Evolutionary conservation across 1,140 invertebrate genomes (phyloP), one percentile per base, ranked within the genome.

Genomic region (Drosophila sproati): DNA sequence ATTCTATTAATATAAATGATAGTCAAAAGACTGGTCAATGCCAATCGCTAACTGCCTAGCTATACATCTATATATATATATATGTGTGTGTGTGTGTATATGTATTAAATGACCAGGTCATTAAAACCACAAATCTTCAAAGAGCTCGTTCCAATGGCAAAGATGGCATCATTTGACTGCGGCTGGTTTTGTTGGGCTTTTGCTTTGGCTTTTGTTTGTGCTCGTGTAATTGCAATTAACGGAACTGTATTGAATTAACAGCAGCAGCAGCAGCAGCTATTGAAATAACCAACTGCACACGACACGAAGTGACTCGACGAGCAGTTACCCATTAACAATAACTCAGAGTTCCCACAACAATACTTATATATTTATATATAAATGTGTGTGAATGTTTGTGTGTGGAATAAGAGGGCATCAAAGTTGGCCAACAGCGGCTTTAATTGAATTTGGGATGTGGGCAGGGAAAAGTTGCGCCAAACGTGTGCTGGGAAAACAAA

Each of bases 151-250:
- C 47, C 10, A 28, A 39, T 32, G 35, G 20, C 20, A 28, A 28
- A 51, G 3, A 4, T n/a, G 29, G 31, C 56, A 8, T 29, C 5
- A 50, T 55, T 70, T 55, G 43, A 61, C 50, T 63, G 45, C 7
- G 31, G 6, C 12, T 39, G 50, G 8, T 6, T 34, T 29, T 57
- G 41, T 59, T 8, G 31, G 41, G n/a, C 8, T 59, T 32, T 59
- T 10, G 31, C 43, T 51, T 59, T 60, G 39, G 28, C 20, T 52
- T 69, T 69, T 52, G 66, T 61, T 52, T 52, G 41, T 55, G 57
- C 39, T 31, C 50, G 50, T 52, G 61, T 66, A 72, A 64, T 72
- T 66, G 69, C 64, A 72, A 72, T 72, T 72, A 72, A 72, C 64
- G 69, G 45, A 51, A 41, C 5, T 35, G 52, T 72, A 64, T 72